Evolutionary conservation across 2,113 vertebrate species (phyloP).

Genomic region (Catharus bicknelli): DNA sequence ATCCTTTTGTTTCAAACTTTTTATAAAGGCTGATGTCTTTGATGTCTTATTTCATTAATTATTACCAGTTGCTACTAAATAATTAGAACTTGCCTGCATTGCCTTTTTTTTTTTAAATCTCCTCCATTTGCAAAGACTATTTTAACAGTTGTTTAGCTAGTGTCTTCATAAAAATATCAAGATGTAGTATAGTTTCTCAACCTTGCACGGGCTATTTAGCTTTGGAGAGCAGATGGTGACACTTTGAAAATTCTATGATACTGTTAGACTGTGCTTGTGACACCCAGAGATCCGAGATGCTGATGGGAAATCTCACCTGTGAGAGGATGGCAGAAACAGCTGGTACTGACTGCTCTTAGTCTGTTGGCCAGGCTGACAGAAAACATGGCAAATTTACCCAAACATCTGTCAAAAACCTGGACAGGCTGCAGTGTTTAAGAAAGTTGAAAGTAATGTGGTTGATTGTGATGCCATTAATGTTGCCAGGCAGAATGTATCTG

Average conservation of each 20-base stretch:
- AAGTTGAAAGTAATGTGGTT: neutral
- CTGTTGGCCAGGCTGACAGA: neutral
- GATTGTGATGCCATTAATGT: neutral
- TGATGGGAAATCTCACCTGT: neutral
- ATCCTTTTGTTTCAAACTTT: conserved; percentile 68
- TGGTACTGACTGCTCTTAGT: neutral
- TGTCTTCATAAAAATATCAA: neutral
- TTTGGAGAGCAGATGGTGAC: neutral
- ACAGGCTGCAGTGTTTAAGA: neutral
- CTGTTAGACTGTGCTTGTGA: neutral
- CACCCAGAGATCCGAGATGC: neutral
- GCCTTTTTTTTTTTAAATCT: neutral
- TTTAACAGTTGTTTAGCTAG: neutral
- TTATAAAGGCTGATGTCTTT: conserved; percentile 41
- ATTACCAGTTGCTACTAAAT: conserved; percentile 27
- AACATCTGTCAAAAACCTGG: neutral
- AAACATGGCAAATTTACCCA: neutral
- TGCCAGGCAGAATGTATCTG: neutral
- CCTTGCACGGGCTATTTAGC: neutral
- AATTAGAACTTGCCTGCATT: neutral
- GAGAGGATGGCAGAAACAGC: neutral
- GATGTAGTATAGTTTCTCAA: neutral
- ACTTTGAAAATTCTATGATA: neutral
- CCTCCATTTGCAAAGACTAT: neutral
- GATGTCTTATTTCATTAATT: conserved; percentile 59